phyloP scores from a whole-genome alignment of 2,888 invertebrate species.

The Cheilosia impressa region DNA sequence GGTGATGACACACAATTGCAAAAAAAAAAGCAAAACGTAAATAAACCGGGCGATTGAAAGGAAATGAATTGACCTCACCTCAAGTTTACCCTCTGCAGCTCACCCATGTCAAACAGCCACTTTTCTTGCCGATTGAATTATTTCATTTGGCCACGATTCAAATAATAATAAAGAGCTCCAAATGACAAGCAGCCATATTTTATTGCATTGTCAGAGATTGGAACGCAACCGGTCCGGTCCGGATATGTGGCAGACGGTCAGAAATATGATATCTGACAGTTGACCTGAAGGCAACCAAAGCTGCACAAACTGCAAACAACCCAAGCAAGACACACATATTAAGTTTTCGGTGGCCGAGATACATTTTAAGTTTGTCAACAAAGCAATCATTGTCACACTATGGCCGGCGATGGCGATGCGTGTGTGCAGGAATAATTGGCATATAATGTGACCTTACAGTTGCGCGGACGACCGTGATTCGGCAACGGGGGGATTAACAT shows the following conservation, averaged over 20 bases:
- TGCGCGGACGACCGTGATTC: not conserved
- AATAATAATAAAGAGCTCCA: not conserved
- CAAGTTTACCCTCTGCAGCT: not conserved
- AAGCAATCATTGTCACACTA: not conserved
- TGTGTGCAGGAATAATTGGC: constrained; percentile 27
- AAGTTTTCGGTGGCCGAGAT: not conserved
- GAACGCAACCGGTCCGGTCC: not conserved
- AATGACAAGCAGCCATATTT: constrained; percentile 6
- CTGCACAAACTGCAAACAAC: constrained; percentile 38
- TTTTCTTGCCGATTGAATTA: constrained; percentile 48
- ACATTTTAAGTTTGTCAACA: constrained; percentile 34
- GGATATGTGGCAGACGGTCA: constrained; percentile 13
- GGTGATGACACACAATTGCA: constrained; percentile 20
- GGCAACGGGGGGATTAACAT: not conserved
- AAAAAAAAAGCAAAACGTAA: constrained; percentile 13
- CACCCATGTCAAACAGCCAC: constrained; percentile 30
- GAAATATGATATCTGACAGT: constrained; percentile 16
- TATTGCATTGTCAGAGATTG: not conserved
- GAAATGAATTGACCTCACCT: constrained; percentile 37
- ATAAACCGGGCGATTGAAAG: constrained; percentile 22
- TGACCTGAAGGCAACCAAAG: constrained; percentile 18
- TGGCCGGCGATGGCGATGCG: not conserved
- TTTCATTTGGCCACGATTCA: constrained; percentile 33
- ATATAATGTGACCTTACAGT: constrained; percentile 22
- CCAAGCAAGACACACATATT: constrained; percentile 6